A percentile compares a stretch with the other conserved stretches of the same genome.
Conservation (phyloP, 2,797 vertebrate genomes). For the Loris lydekkerianus region DNA sequence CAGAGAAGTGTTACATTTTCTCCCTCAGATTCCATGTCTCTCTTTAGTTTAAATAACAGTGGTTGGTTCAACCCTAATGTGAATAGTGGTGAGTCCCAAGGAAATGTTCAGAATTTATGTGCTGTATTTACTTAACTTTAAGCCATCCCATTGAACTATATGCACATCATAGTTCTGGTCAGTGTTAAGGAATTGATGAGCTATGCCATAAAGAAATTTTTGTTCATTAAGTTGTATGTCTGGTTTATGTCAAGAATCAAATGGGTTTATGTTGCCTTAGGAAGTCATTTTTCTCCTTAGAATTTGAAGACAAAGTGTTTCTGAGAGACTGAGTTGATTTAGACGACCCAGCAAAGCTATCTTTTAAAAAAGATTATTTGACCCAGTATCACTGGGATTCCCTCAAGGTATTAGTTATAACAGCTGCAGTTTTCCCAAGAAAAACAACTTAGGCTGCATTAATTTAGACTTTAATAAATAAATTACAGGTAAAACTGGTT, state of each 20-base stretch:
- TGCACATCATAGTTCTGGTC: background rate
- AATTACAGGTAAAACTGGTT: background rate
- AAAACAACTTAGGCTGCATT: background rate
- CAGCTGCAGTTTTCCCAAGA: background rate
- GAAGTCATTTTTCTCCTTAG: background rate
- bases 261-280: background rate
- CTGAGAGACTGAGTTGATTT: background rate
- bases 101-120: background rate
- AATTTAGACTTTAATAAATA: constrained; percentile 12
- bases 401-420: background rate
- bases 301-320: background rate
- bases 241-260: constrained; percentile 20
- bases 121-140: background rate
- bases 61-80: background rate
- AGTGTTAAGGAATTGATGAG: background rate
- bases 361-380: background rate
- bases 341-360: background rate
- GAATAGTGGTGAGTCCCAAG: background rate
- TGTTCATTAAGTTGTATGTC: background rate
- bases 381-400: background rate
- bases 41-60: background rate
- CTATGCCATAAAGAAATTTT: background rate
- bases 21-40: background rate
- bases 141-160: background rate
- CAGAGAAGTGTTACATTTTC: background rate